Conservation (phyloP, 2,888 invertebrate genomes). For the Drosophila affinis region DNA sequence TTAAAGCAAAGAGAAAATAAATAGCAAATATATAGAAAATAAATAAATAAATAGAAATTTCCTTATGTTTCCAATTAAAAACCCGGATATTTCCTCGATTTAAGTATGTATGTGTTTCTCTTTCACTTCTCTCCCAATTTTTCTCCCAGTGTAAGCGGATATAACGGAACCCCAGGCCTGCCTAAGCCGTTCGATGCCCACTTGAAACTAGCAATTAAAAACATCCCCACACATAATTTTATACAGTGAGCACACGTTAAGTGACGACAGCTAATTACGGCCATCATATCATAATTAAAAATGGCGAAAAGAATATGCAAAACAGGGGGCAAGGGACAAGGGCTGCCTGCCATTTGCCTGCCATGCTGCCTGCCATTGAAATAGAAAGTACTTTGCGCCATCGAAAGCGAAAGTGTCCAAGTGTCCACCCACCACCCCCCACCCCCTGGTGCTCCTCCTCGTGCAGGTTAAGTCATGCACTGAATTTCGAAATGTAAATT, state of each 20-base stretch:
- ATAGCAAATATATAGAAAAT: too few relatives aligned
- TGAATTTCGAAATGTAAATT: conserved; percentile 65
- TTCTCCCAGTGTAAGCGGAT: neutral
- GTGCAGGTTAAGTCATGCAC: conserved; percentile 49
- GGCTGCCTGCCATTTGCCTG: conserved; percentile 31
- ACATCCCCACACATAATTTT: conserved; percentile 54
- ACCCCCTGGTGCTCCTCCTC: neutral
- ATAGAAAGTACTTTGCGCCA: conserved; percentile 72
- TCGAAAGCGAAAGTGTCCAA: conserved; percentile 70
- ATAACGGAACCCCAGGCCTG: neutral
- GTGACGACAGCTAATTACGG: conserved; percentile 46
- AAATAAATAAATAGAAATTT: too few relatives aligned
- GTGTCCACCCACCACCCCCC: neutral
- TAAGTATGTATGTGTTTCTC: neutral
- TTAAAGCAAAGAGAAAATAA: too few relatives aligned
- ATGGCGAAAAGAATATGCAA: conserved; percentile 28
- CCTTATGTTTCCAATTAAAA: too few relatives aligned
- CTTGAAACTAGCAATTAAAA: conserved; percentile 50
- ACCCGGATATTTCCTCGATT: too few relatives aligned
- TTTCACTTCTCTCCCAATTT: neutral
- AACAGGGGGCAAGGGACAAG: conserved; percentile 3
- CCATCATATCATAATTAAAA: conserved; percentile 58
- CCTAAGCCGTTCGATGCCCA: conserved; percentile 39
- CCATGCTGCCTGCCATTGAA: conserved; percentile 55
- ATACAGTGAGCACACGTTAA: conserved; percentile 45